phyloP scores from a whole-genome alignment of 37 sponge, comb jelly and placozoan species.

The Corticium candelabrum region DNA sequence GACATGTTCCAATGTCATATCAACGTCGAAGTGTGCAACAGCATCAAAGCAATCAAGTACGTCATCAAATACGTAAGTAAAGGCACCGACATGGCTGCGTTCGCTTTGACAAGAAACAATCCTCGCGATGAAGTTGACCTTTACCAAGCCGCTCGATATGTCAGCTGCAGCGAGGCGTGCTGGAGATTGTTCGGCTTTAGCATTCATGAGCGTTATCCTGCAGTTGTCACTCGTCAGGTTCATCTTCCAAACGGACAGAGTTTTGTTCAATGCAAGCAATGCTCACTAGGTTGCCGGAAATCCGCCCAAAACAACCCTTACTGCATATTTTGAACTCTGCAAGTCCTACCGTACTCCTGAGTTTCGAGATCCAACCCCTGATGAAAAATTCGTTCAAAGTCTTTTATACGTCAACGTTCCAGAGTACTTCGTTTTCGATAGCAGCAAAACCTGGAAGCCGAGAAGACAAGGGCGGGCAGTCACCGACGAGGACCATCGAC shows the following conservation, averaged over 20 bases:
- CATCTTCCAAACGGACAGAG: constrained; percentile 36
- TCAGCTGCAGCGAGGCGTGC: constrained; percentile 28
- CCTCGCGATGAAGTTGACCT: constrained; percentile 15
- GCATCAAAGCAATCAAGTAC: constrained; percentile 37
- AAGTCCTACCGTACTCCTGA: constrained; percentile 1
- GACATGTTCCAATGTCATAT: constrained; percentile 15
- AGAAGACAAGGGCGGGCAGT: constrained; percentile 32
- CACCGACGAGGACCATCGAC: background rate
- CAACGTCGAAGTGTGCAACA: constrained; percentile 29
- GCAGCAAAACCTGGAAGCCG: constrained; percentile 12
- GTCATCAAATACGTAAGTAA: constrained; percentile 37
- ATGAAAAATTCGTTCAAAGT: constrained; percentile 26
- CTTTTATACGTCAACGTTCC: constrained; percentile 23
- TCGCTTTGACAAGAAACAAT: background rate
- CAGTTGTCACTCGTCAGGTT: constrained; percentile 18
- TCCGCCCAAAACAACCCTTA: constrained; percentile 33
- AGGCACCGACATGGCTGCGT: constrained; percentile 23
- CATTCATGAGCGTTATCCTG: constrained; percentile 23
- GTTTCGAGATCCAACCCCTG: background rate
- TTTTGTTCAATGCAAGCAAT: constrained; percentile 29
- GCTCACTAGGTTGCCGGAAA: background rate
- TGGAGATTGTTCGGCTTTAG: constrained; percentile 35
- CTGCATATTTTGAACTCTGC: constrained; percentile 29
- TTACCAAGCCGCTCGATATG: constrained; percentile 17
- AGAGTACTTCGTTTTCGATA: constrained; percentile 12